Evolutionary conservation across 2,797 vertebrate genomes (phyloP).

Genomic region (Urosaurus nigricauda): DNA sequence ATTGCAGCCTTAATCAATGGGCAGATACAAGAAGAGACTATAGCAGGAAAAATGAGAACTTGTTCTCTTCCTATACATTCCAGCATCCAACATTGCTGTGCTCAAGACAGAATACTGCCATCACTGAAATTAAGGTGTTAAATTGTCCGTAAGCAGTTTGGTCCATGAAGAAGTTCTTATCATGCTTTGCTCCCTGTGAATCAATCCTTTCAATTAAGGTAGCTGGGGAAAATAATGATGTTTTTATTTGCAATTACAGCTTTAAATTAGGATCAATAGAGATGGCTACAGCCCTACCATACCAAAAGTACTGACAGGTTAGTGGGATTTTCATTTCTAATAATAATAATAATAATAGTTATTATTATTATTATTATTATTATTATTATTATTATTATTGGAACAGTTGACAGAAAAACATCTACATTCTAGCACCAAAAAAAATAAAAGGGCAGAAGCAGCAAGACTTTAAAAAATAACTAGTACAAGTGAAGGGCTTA

Average conservation of each 20-base stretch:
- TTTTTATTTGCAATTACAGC: conserved; percentile 86
- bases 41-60: not conserved
- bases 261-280: conserved; percentile 87
- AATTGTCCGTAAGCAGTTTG: conserved; percentile 55
- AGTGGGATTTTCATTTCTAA: conserved; percentile 58
- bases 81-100: not conserved
- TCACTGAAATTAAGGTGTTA: conserved; percentile 47
- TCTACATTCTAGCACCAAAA: conserved; percentile 80
- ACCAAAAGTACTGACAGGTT: conserved; percentile 56
- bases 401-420: conserved; percentile 82
- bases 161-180: conserved; percentile 50
- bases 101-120: not conserved
- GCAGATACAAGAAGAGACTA: not conserved
- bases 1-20: conserved; percentile 10
- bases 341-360: too few species aligned
- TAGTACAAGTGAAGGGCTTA: conserved; percentile 64
- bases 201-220: conserved; percentile 73
- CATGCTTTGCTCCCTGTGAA: conserved; percentile 67
- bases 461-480: conserved; percentile 62
- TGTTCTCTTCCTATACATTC: fast-evolving
- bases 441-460: conserved; percentile 75
- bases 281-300: conserved; percentile 76
- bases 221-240: conserved; percentile 77
- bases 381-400: too few species aligned
- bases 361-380: too few species aligned